These are phyloP conservation scores for Napeogenes sylphis DNA, from an alignment of 2,888 invertebrate species.

Conservation along the genomic window DNA sequence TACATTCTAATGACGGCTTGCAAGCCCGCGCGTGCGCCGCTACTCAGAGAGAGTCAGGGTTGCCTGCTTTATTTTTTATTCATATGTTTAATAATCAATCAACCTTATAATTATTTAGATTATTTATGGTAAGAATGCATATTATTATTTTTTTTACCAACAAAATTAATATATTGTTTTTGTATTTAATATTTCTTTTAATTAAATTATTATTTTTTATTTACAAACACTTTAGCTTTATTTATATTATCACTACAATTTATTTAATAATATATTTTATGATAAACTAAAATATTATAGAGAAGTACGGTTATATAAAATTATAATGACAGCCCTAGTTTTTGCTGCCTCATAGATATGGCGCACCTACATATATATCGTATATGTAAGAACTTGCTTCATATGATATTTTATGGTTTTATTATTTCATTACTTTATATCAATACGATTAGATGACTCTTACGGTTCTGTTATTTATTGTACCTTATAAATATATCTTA, in stretches of 20 bases:
- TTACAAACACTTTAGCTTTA: not conserved
- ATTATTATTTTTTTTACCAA: too few relatives aligned
- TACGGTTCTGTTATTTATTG: conserved; percentile 1
- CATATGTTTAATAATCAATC: not conserved
- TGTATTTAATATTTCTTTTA: too few relatives aligned
- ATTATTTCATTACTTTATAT: conserved; percentile 17
- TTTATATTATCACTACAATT: not conserved
- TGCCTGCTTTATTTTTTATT: conserved; percentile 29
- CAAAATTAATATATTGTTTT: too few relatives aligned
- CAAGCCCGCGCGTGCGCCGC: conserved; percentile 71
- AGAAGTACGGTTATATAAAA: not conserved
- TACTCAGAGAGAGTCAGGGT: conserved; percentile 54
- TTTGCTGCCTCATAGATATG: conserved; percentile 19
- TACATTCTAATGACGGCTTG: conserved; percentile 73
- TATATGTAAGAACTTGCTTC: conserved; percentile 25
- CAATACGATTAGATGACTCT: conserved; percentile 11
- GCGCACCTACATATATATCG: conserved; percentile 26
- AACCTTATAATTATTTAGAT: too few relatives aligned
- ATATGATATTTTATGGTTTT: conserved; percentile 15
- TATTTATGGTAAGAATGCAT: too few relatives aligned
- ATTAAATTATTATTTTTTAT: not conserved
- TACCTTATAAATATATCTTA: not conserved
- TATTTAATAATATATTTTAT: not conserved
- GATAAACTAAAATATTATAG: not conserved
- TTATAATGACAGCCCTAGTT: conserved; percentile 18